Percentiles rank a stretch among this genome's conserved stretches.
Evolutionary conservation across 1,140 invertebrate species (phyloP).

Genomic region (Andrena cerasifolii): DNA sequence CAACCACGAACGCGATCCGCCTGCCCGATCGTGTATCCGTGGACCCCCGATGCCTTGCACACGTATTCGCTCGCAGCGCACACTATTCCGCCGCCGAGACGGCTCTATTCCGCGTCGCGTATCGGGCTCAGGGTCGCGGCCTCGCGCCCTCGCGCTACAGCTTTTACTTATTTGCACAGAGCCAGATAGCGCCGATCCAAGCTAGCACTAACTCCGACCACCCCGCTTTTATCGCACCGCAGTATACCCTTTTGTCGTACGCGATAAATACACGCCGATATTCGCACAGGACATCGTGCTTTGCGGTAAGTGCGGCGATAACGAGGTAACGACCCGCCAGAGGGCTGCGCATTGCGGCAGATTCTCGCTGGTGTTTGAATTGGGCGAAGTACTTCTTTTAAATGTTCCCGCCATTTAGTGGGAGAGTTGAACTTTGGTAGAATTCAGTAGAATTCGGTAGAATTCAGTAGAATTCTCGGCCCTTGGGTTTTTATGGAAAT

Average conservation of each 20-base stretch:
- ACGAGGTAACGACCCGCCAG: neutral
- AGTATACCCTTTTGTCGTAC: slow-evolving; percentile 1
- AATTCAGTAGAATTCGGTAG: too few species aligned
- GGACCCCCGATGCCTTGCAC: slow-evolving; percentile 42
- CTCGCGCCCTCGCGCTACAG: slow-evolving; percentile 61
- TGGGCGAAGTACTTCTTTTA: neutral
- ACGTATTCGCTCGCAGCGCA: slow-evolving; percentile 34
- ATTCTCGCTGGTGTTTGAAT: neutral
- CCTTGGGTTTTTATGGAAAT: too few species aligned
- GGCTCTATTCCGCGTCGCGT: slow-evolving; percentile 40
- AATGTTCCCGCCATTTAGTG: neutral
- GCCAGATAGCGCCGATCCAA: slow-evolving; percentile 4
- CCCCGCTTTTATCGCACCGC: neutral
- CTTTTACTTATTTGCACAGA: slow-evolving; percentile 2
- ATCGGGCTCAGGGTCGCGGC: slow-evolving; percentile 73
- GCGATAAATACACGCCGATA: slow-evolving; percentile 12
- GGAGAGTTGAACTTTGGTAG: too few species aligned
- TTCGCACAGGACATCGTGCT: neutral
- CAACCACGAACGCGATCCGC: slow-evolving; percentile 34
- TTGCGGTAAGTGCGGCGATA: neutral
- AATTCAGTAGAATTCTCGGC: too few species aligned
- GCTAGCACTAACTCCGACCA: neutral
- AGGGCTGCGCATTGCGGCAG: neutral
- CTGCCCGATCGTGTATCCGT: slow-evolving; percentile 24
- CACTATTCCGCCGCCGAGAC: slow-evolving; percentile 27